Evolutionary conservation across 2,888 invertebrate species (phyloP).

Genomic region (Ectemnius continuus): DNA sequence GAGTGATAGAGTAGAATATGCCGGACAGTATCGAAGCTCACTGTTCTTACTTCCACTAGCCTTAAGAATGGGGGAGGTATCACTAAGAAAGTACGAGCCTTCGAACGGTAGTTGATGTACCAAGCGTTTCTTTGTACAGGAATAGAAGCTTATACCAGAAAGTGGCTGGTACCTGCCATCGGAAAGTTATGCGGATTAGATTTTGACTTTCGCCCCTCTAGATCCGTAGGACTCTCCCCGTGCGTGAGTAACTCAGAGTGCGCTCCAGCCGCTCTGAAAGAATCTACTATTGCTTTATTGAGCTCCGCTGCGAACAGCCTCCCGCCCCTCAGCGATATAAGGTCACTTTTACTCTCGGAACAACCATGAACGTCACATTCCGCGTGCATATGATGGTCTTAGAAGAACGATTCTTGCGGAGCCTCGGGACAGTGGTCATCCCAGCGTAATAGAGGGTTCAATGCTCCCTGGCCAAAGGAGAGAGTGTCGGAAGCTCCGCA

Average conservation of each 20-base stretch:
- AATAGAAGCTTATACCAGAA: neutral
- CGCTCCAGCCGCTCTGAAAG: conserved; percentile 3
- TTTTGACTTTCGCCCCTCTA: conserved; percentile 13
- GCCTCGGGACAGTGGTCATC: conserved; percentile 1
- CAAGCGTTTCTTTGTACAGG: conserved; percentile 21
- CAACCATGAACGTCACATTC: conserved; percentile 7
- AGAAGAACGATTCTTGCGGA: conserved; percentile 1
- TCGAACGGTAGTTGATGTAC: neutral
- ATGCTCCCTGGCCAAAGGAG: neutral
- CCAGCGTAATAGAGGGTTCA: neutral
- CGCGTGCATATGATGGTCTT: conserved; percentile 7
- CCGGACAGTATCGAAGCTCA: neutral
- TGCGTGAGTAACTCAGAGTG: neutral
- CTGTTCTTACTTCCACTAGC: neutral
- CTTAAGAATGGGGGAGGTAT: neutral
- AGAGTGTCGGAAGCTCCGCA: conserved; percentile 5
- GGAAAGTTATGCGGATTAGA: conserved; percentile 23
- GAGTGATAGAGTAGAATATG: neutral
- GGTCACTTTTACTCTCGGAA: neutral
- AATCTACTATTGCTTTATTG: conserved; percentile 13
- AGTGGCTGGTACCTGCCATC: conserved; percentile 15
- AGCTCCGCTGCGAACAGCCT: conserved; percentile 13
- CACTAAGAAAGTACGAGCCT: neutral
- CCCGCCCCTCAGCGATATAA: neutral
- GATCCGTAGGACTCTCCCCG: conserved; percentile 9